A percentile compares a stretch with the other conserved stretches of the same genome.
Conservation (phyloP, 2,888 invertebrate species). For the Eledone cirrhosa region DNA sequence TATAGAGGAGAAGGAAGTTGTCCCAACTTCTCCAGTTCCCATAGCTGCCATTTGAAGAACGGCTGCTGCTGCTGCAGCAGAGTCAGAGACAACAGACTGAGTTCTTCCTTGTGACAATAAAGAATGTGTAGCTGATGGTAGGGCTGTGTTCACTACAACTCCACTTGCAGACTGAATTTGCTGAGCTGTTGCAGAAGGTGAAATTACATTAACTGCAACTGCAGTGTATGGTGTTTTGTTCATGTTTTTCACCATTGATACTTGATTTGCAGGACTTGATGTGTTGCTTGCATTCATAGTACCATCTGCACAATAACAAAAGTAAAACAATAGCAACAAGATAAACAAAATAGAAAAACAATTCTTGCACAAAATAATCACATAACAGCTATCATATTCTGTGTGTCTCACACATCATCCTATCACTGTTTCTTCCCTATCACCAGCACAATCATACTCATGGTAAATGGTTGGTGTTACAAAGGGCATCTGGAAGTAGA, state of each 20-base stretch:
- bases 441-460: too few relatives aligned
- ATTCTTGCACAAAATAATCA: too few relatives aligned
- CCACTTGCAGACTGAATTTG: not conserved
- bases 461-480: too few relatives aligned
- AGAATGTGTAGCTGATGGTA: not conserved
- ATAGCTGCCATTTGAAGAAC: slow-evolving; percentile 28
- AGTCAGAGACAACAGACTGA: slow-evolving; percentile 36
- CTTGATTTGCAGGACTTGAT: not conserved
- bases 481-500: too few relatives aligned
- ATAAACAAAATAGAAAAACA: not conserved
- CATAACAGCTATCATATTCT: not conserved
- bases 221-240: slow-evolving; percentile 21
- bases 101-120: slow-evolving; percentile 30
- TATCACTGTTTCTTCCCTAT: too few relatives aligned
- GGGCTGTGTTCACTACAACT: not conserved
- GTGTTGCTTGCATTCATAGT: not conserved
- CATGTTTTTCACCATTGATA: slow-evolving; percentile 20
- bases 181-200: slow-evolving; percentile 11
- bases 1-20: not conserved
- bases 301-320: not conserved
- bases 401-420: not conserved
- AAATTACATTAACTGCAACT: slow-evolving; percentile 12
- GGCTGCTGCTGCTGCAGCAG: slow-evolving; percentile 38
- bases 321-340: not conserved
- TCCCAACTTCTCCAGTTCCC: slow-evolving; percentile 10